Evolutionary conservation across 2,797 vertebrate species (phyloP).

Genomic region (Acipenser ruthenus): DNA sequence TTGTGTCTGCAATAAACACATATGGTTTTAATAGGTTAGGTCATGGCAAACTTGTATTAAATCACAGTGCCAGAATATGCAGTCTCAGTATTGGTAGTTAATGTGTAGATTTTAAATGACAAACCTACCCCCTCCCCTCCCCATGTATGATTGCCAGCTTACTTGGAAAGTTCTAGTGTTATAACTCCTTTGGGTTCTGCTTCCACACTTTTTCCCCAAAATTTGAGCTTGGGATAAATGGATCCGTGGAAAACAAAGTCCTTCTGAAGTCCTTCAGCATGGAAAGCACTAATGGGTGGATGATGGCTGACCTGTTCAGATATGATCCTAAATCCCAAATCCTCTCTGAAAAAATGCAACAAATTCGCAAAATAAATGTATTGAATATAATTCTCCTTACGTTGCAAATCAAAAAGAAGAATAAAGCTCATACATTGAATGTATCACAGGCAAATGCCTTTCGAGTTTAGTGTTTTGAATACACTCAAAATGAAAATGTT

Average conservation of each 20-base stretch:
- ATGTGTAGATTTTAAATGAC: too few species aligned
- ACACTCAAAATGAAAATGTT: too few species aligned
- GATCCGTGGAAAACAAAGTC: conserved; percentile 95
- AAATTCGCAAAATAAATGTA: conserved; percentile 15
- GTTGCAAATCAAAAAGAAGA: too few species aligned
- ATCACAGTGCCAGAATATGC: too few species aligned
- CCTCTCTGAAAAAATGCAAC: conserved; percentile 63
- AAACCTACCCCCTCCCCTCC: too few species aligned
- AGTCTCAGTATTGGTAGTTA: too few species aligned
- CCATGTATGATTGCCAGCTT: conserved; percentile 38
- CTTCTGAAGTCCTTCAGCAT: conserved; percentile 82
- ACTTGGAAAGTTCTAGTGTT: conserved; percentile 92
- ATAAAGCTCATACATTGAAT: too few species aligned
- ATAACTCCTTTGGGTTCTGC: conserved; percentile 92
- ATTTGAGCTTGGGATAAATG: conserved; percentile 95
- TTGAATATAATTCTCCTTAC: neutral
- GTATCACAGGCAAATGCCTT: too few species aligned
- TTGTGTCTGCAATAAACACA: conserved; percentile 61
- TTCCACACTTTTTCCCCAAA: conserved; percentile 98
- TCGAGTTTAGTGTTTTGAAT: too few species aligned
- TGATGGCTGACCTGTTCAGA: conserved; percentile 98
- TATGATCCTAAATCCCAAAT: conserved; percentile 89
- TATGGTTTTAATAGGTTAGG: too few species aligned
- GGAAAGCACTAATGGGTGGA: conserved; percentile 94
- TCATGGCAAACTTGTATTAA: neutral